Conservation (phyloP, 2,113 vertebrate species). For the Mixornis gularis region DNA sequence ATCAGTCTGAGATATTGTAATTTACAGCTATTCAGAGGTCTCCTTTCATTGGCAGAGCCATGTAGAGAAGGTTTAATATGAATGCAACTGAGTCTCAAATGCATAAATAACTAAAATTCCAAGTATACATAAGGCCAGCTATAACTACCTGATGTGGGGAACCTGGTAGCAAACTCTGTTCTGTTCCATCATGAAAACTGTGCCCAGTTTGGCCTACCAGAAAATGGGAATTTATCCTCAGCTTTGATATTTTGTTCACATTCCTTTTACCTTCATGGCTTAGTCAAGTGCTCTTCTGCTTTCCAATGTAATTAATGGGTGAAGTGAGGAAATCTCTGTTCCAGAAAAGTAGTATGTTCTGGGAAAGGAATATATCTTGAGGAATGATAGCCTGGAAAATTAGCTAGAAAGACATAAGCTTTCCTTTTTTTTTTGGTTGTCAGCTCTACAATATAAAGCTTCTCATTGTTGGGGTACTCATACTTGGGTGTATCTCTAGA, state of each 20-base stretch:
- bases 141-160: background rate
- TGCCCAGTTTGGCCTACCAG: background rate
- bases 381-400: background rate
- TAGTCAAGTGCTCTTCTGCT: background rate
- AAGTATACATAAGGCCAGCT: background rate
- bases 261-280: background rate
- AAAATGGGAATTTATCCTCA: background rate
- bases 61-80: background rate
- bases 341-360: background rate
- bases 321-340: background rate
- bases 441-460: background rate
- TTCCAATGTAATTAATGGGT: background rate
- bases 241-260: background rate
- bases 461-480: background rate
- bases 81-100: background rate
- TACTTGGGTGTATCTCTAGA: background rate
- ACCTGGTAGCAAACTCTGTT: background rate
- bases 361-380: background rate
- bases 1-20: background rate
- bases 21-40: background rate
- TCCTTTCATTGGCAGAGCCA: background rate
- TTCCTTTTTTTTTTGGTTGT: background rate
- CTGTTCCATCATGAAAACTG: background rate
- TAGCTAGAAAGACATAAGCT: background rate
- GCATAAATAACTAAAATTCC: background rate